Evolutionary conservation across 2,113 vertebrate genomes (phyloP), one percentile per base, ranked within the genome.

Genomic region (Phalacrocorax pelagicus): DNA sequence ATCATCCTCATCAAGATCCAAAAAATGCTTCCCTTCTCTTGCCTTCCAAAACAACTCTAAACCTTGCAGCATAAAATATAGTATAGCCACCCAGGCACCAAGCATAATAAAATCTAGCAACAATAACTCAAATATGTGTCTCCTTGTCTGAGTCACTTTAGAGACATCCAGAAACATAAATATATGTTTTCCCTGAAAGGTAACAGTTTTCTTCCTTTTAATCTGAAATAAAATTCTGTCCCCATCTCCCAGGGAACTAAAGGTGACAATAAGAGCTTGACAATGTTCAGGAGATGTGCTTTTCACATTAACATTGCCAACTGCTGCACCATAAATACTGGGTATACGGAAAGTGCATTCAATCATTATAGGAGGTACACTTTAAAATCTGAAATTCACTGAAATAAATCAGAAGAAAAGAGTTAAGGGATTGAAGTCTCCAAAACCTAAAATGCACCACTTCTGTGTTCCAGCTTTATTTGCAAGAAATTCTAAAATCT

Each of bases 171-270:
- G 95, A 96, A 97, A 96, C 96, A 97, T 97, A 97, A 97, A 97
- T 97, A 97, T 86, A 95, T 91, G 95, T 95, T 97, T 97, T 96
- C 91, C 34, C 74, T 97, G 96, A 97, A 97, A 96, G 94, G 89
- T 96, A 97, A 94, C 91, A 95, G 95, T 96, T 97, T 97, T 94
- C 84, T 94, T 75, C 89, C 91, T 96, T 96, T 97, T 97, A 97
- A 97, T 97, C 89, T 96, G 89, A 97, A 94, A 95, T 97, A 96
- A 96, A 97, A 97, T 97, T 97, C 95, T 96, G 95, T 97, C 84
- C 94, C 87, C 91, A 96, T 97, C 91, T 97, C 87, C 93, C 93
- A 94, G 88, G 94, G 87, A 97, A 94, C 91, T 88, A 97, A 96
- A 97, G 95, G 96, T 97, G 97, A 95, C 94, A 96, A 95, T 96